Evolutionary conservation across 1,140 invertebrate species (phyloP).

Genomic region (Atta texana): DNA sequence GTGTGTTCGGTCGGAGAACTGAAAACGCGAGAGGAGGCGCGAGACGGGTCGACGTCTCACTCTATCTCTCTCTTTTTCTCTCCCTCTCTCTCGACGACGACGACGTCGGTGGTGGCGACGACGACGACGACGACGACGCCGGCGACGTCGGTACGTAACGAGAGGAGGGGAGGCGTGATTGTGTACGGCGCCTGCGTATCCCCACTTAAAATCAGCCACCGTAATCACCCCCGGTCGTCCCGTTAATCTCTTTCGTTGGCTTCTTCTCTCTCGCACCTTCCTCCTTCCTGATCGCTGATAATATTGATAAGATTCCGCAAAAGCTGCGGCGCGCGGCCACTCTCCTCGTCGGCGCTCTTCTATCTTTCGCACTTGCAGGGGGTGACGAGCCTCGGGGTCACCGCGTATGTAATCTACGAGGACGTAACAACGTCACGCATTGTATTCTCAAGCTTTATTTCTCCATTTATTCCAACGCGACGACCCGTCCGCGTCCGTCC

Average conservation of each 20-base stretch:
- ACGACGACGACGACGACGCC: constrained; percentile 64
- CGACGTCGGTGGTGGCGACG: not conserved
- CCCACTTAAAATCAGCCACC: constrained; percentile 56
- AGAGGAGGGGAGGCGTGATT: constrained; percentile 22
- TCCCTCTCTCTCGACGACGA: constrained; percentile 36
- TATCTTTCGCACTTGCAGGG: constrained; percentile 19
- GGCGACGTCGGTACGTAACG: constrained; percentile 66
- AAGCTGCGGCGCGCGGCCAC: constrained; percentile 19
- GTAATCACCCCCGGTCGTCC: constrained; percentile 49
- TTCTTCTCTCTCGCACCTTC: not conserved
- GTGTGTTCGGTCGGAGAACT: constrained; percentile 72
- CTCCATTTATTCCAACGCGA: constrained; percentile 18
- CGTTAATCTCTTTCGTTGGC: not conserved
- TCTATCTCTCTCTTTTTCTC: constrained; percentile 51
- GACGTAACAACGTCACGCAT: constrained; percentile 20
- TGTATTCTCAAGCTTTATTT: not conserved
- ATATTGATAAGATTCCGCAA: constrained; percentile 73
- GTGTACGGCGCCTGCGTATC: constrained; percentile 67
- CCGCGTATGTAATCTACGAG: constrained; percentile 23
- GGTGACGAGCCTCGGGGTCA: constrained; percentile 27
- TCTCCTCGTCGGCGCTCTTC: constrained; percentile 45
- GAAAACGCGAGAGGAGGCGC: constrained; percentile 71
- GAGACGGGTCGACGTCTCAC: constrained; percentile 71
- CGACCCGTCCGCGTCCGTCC: not conserved
- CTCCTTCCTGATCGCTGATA: constrained; percentile 60